Conservation (phyloP, 2,888 invertebrate species). For the Cybosia mesomella region DNA sequence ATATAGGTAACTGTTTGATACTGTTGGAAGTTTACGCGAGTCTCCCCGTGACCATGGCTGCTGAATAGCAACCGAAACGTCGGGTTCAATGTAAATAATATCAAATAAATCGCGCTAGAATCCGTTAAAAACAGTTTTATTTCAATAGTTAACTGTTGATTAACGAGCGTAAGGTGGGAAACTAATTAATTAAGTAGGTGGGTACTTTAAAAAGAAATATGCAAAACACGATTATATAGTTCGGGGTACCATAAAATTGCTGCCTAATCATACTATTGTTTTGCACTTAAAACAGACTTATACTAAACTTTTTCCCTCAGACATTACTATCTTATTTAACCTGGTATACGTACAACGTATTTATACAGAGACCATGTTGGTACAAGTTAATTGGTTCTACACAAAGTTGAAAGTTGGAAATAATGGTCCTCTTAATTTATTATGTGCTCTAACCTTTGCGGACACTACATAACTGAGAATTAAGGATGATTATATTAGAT, state of each 20-base stretch:
- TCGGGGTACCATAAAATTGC: too few relatives aligned
- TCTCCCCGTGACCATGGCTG: too few relatives aligned
- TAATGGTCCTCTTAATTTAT: background rate
- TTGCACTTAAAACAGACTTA: background rate
- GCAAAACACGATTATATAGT: background rate
- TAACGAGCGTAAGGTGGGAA: too few relatives aligned
- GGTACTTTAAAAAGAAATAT: too few relatives aligned
- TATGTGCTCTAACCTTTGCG: slow-evolving; percentile 4
- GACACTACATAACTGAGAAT: slow-evolving; percentile 1
- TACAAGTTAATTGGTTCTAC: background rate
- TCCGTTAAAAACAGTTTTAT: too few relatives aligned
- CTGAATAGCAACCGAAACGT: too few relatives aligned
- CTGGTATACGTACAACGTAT: background rate
- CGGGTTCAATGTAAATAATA: too few relatives aligned
- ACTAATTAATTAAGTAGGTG: background rate
- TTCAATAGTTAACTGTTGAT: background rate
- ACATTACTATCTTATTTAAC: background rate
- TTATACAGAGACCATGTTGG: background rate
- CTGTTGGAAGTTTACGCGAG: too few relatives aligned
- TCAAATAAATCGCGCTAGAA: too few relatives aligned
- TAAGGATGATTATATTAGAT: background rate
- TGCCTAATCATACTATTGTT: background rate
- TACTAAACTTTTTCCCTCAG: background rate
- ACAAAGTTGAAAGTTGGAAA: background rate
- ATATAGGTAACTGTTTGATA: too few relatives aligned